Evolutionary conservation across 2,888 invertebrate species (phyloP).

Genomic region (Chironomus tentans): DNA sequence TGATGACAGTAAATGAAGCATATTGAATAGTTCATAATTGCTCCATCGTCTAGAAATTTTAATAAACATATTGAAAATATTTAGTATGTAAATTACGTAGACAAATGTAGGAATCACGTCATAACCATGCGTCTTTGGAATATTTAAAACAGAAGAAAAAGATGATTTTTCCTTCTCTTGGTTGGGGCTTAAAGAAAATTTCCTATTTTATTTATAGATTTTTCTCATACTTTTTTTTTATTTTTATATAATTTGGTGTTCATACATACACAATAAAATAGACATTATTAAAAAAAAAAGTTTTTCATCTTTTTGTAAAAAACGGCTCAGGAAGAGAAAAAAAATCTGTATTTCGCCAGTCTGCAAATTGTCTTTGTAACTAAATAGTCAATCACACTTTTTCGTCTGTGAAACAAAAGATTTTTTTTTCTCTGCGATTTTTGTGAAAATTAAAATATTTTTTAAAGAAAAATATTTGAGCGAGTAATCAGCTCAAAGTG

Average conservation of each 20-base stretch:
- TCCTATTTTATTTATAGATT: constrained; percentile 20
- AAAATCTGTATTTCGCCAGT: constrained; percentile 12
- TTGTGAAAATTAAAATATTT: too few relatives aligned
- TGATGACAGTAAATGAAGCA: background rate
- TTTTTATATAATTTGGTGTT: constrained; percentile 21
- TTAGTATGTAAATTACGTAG: background rate
- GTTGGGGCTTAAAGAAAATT: background rate
- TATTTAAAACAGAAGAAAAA: background rate
- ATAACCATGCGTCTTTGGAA: background rate
- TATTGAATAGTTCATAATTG: too few relatives aligned
- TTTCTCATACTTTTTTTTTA: constrained; percentile 25
- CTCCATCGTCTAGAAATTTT: too few relatives aligned
- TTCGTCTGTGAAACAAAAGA: background rate
- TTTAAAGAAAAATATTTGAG: background rate
- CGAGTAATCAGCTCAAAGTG: background rate
- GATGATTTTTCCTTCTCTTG: constrained; percentile 1
- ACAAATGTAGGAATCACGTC: background rate
- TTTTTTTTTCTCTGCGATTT: background rate
- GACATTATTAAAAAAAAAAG: constrained; percentile 17
- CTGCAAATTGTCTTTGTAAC: constrained; percentile 5
- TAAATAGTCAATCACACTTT: constrained; percentile 12
- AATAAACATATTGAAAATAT: too few relatives aligned
- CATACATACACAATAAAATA: constrained; percentile 17
- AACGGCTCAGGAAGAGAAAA: background rate
- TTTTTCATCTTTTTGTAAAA: background rate